phyloP scores from a whole-genome alignment of 2,888 invertebrate species.

The Ctenicera cuprea region DNA sequence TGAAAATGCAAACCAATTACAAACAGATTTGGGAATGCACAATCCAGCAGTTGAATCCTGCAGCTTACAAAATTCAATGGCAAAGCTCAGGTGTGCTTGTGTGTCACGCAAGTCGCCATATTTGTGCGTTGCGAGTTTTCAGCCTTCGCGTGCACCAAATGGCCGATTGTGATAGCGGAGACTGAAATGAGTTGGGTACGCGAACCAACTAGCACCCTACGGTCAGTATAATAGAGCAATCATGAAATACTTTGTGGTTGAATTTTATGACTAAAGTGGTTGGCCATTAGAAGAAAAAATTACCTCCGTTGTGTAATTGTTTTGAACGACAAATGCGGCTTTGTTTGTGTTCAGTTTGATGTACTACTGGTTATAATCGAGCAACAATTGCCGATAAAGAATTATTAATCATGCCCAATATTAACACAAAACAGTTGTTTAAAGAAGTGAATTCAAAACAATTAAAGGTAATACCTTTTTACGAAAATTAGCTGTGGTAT shows the following conservation, averaged over 20 bases:
- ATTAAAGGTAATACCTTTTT: no score
- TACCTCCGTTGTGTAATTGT: slow-evolving; percentile 2
- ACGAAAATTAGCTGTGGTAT: no score
- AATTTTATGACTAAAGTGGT: slow-evolving; percentile 17
- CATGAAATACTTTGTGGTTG: slow-evolving; percentile 17
- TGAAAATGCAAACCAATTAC: slow-evolving; percentile 15
- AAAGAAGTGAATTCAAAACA: no score
- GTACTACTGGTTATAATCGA: no score
- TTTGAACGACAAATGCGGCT: background rate
- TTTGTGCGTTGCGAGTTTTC: slow-evolving; percentile 10
- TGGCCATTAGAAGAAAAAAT: slow-evolving; percentile 4
- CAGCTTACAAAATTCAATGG: background rate
- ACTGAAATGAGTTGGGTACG: slow-evolving; percentile 24
- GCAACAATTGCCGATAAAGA: no score
- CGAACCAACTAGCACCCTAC: slow-evolving; percentile 13
- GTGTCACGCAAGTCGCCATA: slow-evolving; percentile 18
- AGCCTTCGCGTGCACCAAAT: slow-evolving; percentile 21
- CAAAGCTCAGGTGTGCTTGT: slow-evolving; percentile 19
- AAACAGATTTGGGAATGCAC: background rate
- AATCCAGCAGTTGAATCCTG: slow-evolving; percentile 19
- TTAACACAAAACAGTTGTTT: no score
- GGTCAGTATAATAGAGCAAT: slow-evolving; percentile 24
- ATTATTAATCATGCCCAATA: no score
- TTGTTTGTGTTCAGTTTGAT: no score
- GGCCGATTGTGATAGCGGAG: slow-evolving; percentile 20